These are phyloP conservation scores for Saccopteryx bilineata DNA, from an alignment of 2,113 vertebrate genomes.

Conservation along the genomic window DNA sequence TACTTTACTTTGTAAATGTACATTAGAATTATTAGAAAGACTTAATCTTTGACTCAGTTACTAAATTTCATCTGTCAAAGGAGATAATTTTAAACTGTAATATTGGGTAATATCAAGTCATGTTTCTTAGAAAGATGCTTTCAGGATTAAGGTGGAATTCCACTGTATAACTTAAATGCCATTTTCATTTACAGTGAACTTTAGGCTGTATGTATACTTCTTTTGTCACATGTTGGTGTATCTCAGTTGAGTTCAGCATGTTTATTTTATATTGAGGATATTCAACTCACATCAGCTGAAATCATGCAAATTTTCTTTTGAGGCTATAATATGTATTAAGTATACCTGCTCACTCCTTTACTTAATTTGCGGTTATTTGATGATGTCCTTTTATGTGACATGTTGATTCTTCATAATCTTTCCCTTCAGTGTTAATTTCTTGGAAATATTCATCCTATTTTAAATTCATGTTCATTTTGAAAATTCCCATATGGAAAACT, in stretches of 20 bases:
- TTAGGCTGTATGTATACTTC: neutral
- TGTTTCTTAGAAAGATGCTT: constrained; percentile 43
- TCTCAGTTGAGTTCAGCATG: constrained; percentile 6
- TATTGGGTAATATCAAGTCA: constrained; percentile 30
- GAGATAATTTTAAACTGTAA: constrained; percentile 50
- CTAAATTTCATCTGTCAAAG: constrained; percentile 72
- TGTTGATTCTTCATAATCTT: constrained; percentile 33
- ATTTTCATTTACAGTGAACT: neutral
- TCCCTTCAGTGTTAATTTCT: constrained; percentile 38
- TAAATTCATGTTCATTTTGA: constrained; percentile 27
- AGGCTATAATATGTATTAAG: constrained; percentile 14
- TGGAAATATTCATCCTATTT: constrained; percentile 25
- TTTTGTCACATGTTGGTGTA: neutral
- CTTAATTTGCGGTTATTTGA: constrained; percentile 44
- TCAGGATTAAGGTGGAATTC: neutral
- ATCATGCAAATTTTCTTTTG: constrained; percentile 27
- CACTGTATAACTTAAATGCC: neutral
- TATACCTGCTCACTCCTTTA: neutral
- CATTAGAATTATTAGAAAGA: constrained; percentile 70
- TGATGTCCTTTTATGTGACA: neutral
- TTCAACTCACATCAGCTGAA: neutral
- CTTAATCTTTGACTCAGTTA: constrained; percentile 71
- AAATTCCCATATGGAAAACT: neutral
- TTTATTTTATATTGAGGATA: constrained; percentile 28
- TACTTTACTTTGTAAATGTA: constrained; percentile 73